Evolutionary conservation across 2,113 vertebrate genomes (phyloP).

Genomic region (Macroglossus sobrinus): DNA sequence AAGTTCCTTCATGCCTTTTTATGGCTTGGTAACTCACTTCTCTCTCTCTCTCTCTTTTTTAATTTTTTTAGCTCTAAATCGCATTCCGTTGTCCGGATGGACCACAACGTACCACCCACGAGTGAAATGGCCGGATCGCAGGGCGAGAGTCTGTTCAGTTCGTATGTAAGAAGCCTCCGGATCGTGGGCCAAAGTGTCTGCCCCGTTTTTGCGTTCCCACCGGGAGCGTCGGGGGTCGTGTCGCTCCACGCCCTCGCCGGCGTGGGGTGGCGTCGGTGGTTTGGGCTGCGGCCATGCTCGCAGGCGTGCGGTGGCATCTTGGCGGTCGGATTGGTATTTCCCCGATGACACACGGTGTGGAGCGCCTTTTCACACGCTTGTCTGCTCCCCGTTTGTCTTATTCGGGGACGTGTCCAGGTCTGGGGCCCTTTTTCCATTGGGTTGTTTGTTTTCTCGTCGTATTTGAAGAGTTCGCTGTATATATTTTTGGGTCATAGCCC

Average conservation of each 20-base stretch:
- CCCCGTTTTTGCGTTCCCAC: not conserved
- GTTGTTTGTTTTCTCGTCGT: too few relatives aligned
- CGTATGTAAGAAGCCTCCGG: not conserved
- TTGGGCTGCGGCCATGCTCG: accelerated
- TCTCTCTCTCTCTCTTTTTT: too few relatives aligned
- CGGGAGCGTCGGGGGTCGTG: accelerated
- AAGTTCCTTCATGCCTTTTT: not conserved
- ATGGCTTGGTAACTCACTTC: accelerated
- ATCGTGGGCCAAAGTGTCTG: not conserved
- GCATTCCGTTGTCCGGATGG: not conserved
- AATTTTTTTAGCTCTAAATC: too few relatives aligned
- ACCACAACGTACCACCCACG: not conserved
- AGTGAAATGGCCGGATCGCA: too few relatives aligned
- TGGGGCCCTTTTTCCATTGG: too few relatives aligned
- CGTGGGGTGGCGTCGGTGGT: accelerated
- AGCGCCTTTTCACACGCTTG: not conserved
- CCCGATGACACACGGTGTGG: not conserved
- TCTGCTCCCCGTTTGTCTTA: not conserved
- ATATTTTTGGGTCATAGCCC: not conserved
- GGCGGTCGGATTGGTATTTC: not conserved
- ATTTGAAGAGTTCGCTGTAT: not conserved
- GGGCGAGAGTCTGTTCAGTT: too few relatives aligned
- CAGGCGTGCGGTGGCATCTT: not conserved
- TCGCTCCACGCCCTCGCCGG: not conserved
- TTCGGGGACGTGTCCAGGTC: not conserved